Evolutionary conservation across 1,140 invertebrate genomes (phyloP), one percentile per base, ranked within the genome.

Genomic region (Bombus pascuorum): DNA sequence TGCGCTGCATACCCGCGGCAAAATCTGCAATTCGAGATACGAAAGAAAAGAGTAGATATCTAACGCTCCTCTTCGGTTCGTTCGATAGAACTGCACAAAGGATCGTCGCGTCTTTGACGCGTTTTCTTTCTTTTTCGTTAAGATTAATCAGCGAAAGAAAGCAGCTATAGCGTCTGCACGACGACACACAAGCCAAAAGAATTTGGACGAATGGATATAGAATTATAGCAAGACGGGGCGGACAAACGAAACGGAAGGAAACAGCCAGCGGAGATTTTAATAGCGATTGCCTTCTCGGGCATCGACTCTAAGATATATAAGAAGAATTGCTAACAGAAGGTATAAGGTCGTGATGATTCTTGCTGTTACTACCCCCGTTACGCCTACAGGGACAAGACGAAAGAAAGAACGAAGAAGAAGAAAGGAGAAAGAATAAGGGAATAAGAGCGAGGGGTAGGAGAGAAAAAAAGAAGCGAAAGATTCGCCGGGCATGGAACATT

Each of bases 401-500:
- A 84, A 85, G 22, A 1, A 68, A 12, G 66, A 10, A 42, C 37
- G 65, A 87, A 34, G 6, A 0, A 34, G 8, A 32, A 34, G 15
- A 66, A 34, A 66, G 8, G 32, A 34, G 28, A 13, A 32, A n/a
- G 13, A 81, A 83, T 76, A 87, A 73, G 79, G 74, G 34, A 65
- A n/a, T 22, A 44, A 76, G 44, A 70, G 81, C 47, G 39, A 4
- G 39, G 3, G 12, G n/a, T 8, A 9, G 8, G 2, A n/a, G 37
- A 15, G 13, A 22, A 15, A 42, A 44, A 73, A n/a, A n/a, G 75
- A 57, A 79, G 70, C 18, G 37, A 68, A 68, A 83, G 86, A 72
- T 75, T 66, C 81, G 34, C 82, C 88, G 88, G 91, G 91, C 87
- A 89, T 91, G 91, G 89, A 94, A 94, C 92, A 92, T 92, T 93